These are phyloP conservation scores for Strigamia maritima DNA, from an alignment of 2,888 invertebrate genomes.

Conservation along the genomic window DNA sequence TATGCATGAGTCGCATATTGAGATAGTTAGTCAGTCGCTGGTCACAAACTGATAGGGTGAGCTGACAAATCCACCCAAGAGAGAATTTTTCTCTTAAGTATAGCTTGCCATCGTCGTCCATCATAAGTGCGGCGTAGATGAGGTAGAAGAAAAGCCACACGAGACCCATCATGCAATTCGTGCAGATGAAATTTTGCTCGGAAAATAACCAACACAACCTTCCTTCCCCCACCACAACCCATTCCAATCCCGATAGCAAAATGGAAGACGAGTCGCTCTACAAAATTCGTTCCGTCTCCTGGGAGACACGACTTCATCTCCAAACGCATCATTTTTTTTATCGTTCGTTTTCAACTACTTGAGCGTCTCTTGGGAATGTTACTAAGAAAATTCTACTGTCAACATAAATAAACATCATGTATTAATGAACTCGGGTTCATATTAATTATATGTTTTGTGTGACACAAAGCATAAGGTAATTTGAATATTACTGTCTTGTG, in stretches of 20 bases:
- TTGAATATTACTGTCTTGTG: too few relatives aligned
- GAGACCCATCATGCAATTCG: slow-evolving; percentile 16
- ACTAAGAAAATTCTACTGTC: not conserved
- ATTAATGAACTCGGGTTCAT: not conserved
- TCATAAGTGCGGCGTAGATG: not conserved
- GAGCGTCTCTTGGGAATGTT: not conserved
- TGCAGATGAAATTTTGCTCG: slow-evolving; percentile 11
- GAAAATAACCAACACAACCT: slow-evolving; percentile 18
- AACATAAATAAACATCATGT: not conserved
- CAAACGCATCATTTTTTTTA: not conserved
- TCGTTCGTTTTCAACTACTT: not conserved
- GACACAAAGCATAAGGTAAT: too few relatives aligned
- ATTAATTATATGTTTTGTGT: not conserved
- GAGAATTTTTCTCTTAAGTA: slow-evolving; percentile 3
- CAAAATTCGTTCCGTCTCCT: slow-evolving; percentile 5
- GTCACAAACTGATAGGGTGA: slow-evolving; percentile 12
- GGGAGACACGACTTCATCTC: not conserved
- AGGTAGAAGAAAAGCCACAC: not conserved
- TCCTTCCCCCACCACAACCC: not conserved
- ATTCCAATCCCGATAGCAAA: slow-evolving; percentile 8
- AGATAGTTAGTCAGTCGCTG: not conserved
- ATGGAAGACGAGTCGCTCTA: not conserved
- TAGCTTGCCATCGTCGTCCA: slow-evolving; percentile 11
- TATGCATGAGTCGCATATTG: not conserved
- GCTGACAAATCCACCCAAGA: not conserved